phyloP scores from a whole-genome alignment of 2,888 invertebrate species.

The Petrolisthes manimaculis region DNA sequence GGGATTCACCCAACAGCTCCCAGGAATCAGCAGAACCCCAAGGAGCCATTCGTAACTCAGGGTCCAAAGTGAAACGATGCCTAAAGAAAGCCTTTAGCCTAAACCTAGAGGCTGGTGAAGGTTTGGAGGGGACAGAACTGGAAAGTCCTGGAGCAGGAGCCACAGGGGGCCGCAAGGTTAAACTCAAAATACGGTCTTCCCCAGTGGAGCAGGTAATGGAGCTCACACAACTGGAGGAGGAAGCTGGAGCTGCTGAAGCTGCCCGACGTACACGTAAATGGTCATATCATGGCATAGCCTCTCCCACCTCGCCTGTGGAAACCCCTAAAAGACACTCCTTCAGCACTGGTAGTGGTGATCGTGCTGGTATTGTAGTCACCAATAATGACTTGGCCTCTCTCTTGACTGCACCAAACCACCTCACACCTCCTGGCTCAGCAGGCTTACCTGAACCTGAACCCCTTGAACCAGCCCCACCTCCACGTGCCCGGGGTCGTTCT shows the following conservation, averaged over 20 bases:
- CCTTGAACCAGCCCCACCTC: constrained; percentile 30
- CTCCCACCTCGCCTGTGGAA: constrained; percentile 56
- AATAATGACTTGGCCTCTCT: constrained; percentile 52
- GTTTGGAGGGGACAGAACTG: background rate
- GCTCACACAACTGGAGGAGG: constrained; percentile 59
- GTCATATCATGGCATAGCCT: constrained; percentile 59
- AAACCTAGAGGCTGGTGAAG: constrained; percentile 39
- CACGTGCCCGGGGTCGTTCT: constrained; percentile 50
- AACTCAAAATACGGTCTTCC: constrained; percentile 34
- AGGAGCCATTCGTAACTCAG: constrained; percentile 28
- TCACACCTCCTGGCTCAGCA: constrained; percentile 51
- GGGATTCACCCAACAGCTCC: constrained; percentile 43
- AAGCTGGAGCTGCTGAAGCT: constrained; percentile 39
- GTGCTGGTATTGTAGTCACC: constrained; percentile 57
- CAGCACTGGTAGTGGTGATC: constrained; percentile 41
- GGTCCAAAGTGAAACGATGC: constrained; percentile 44
- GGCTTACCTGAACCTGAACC: constrained; percentile 44
- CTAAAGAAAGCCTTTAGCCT: constrained; percentile 56
- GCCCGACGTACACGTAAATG: constrained; percentile 51
- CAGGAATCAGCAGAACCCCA: constrained; percentile 8
- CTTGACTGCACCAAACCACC: constrained; percentile 44
- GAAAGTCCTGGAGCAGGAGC: constrained; percentile 20
- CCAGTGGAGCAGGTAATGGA: constrained; percentile 49
- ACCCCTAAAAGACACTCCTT: constrained; percentile 62
- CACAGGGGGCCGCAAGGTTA: constrained; percentile 42